Conservation (phyloP, 64 coral and sea anemone genomes). For the Pocillopora damicornis region DNA sequence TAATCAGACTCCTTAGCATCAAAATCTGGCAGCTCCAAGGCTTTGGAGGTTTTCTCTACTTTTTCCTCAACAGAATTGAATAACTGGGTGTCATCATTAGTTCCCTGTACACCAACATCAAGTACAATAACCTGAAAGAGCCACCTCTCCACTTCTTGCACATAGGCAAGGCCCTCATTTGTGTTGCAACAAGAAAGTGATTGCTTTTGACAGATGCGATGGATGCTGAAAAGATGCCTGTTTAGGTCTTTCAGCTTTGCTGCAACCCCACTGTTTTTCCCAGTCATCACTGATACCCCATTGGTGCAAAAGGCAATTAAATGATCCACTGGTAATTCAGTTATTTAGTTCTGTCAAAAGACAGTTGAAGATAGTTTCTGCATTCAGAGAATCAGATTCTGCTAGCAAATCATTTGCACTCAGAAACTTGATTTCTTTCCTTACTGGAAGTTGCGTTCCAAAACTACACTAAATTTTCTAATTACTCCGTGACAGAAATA, state of each 20-base stretch:
- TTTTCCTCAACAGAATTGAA: too few species aligned
- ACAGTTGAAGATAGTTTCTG: background rate
- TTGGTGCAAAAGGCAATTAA: constrained; percentile 17
- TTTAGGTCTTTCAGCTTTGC: constrained; percentile 3
- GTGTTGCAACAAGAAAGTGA: too few species aligned
- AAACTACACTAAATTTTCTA: constrained; percentile 26
- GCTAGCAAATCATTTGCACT: constrained; percentile 22
- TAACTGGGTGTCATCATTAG: too few species aligned
- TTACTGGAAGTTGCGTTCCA: constrained; percentile 26
- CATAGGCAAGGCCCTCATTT: too few species aligned
- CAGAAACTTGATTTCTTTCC: background rate
- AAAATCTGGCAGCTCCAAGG: too few species aligned
- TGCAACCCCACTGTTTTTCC: constrained; percentile 47
- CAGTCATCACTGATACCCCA: constrained; percentile 41
- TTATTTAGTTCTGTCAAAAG: background rate
- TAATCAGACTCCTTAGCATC: too few species aligned
- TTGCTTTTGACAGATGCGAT: too few species aligned
- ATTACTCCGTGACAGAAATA: background rate
- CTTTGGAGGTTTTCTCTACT: too few species aligned
- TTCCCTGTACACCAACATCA: background rate
- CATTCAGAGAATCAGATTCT: constrained; percentile 29
- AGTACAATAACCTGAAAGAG: background rate
- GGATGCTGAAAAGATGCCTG: constrained; percentile 22
- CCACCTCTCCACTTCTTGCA: too few species aligned
- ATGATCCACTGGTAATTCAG: background rate